Evolutionary conservation across 2,797 vertebrate genomes (phyloP).

Genomic region (Megalops cyprinoides): DNA sequence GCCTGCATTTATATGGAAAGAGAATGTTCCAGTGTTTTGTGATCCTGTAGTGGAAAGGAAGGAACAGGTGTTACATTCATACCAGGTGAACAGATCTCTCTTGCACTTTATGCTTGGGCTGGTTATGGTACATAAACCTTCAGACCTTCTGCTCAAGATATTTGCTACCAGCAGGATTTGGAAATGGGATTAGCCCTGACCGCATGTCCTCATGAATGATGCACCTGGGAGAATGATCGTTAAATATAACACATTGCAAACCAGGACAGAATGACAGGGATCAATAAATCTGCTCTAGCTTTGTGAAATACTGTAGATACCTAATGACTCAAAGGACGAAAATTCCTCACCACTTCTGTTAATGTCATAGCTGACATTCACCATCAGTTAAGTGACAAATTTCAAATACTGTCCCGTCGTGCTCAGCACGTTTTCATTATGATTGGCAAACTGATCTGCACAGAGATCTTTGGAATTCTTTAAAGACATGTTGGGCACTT

Average conservation of each 20-base stretch:
- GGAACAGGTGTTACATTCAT: slow-evolving; percentile 39
- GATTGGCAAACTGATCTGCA: no score
- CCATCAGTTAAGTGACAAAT: not conserved
- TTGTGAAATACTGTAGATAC: slow-evolving; percentile 23
- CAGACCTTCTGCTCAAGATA: slow-evolving; percentile 33
- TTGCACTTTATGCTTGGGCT: slow-evolving; percentile 43
- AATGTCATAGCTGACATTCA: not conserved
- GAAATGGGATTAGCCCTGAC: slow-evolving; percentile 37
- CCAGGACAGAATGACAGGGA: slow-evolving; percentile 13
- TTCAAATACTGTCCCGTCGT: not conserved
- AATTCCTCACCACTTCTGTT: not conserved
- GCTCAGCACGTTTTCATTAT: not conserved
- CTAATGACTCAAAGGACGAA: slow-evolving; percentile 6
- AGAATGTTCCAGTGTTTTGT: slow-evolving; percentile 37
- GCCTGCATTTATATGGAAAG: slow-evolving; percentile 1
- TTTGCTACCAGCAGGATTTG: slow-evolving; percentile 39
- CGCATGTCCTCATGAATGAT: slow-evolving; percentile 45
- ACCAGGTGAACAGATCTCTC: slow-evolving; percentile 47
- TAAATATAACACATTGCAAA: slow-evolving; percentile 28
- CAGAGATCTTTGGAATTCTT: no score
- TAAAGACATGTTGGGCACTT: no score
- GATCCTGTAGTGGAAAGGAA: slow-evolving; percentile 35
- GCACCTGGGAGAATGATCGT: slow-evolving; percentile 38
- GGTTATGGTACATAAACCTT: slow-evolving; percentile 49
- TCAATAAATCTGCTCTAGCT: not conserved